Percentiles rank a stretch among this genome's conserved stretches.
Evolutionary conservation across 1,140 invertebrate species (phyloP).

Genomic region (Galleria mellonella): DNA sequence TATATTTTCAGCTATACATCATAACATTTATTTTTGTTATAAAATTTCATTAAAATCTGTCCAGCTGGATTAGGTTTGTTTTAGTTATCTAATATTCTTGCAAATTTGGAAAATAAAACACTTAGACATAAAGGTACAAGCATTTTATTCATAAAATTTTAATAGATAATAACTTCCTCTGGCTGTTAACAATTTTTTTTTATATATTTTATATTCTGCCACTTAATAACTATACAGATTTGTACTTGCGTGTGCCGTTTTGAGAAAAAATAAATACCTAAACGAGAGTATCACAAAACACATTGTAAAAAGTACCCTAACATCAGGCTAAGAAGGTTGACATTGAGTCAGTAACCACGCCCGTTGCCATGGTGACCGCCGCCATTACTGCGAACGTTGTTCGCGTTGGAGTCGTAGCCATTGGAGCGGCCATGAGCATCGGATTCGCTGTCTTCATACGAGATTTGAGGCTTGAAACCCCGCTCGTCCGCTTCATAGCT

Average conservation of each 20-base stretch:
- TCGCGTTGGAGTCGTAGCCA: slow-evolving; percentile 50
- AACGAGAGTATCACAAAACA: neutral
- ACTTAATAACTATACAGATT: neutral
- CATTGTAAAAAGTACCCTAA: neutral
- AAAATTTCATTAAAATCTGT: too few relatives aligned
- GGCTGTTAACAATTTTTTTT: too few relatives aligned
- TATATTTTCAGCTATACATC: too few relatives aligned
- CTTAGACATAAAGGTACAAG: too few relatives aligned
- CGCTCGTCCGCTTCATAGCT: slow-evolving; percentile 84
- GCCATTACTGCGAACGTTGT: slow-evolving; percentile 15
- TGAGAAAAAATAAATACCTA: neutral
- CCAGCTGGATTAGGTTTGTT: too few relatives aligned
- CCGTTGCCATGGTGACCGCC: slow-evolving; percentile 21
- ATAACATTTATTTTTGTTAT: too few relatives aligned
- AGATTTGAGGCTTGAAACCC: slow-evolving; percentile 85
- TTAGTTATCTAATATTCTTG: too few relatives aligned
- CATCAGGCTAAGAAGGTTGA: neutral
- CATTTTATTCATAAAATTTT: too few relatives aligned
- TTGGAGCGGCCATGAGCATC: slow-evolving; percentile 31
- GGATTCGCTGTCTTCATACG: slow-evolving; percentile 53
- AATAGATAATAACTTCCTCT: too few relatives aligned
- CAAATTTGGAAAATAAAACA: too few relatives aligned
- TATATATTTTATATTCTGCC: neutral
- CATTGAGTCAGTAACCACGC: slow-evolving; percentile 2
- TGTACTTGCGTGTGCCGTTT: neutral